phyloP scores from a whole-genome alignment of 2,797 vertebrate species.

The Coranthus polyacanthus region DNA sequence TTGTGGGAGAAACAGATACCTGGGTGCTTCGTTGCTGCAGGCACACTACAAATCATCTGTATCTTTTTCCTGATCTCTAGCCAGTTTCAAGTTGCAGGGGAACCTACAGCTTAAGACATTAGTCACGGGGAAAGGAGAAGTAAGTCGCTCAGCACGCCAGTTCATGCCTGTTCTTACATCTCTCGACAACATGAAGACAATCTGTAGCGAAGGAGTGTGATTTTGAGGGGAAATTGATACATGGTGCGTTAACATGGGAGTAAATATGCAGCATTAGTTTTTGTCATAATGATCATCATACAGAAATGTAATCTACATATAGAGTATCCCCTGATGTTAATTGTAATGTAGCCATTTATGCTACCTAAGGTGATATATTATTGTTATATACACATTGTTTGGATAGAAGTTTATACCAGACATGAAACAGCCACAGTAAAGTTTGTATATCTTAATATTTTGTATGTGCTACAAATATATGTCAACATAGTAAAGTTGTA shows the following conservation, averaged over 20 bases:
- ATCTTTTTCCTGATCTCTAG: constrained; percentile 70
- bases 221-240: constrained; percentile 44
- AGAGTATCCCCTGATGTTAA: no score
- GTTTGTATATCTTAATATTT: no score
- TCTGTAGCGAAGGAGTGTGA: constrained; percentile 36
- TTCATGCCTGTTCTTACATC: constrained; percentile 32
- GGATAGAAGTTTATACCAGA: no score
- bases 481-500: no score
- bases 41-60: constrained; percentile 68
- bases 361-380: no score
- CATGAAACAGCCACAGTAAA: no score
- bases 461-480: no score
- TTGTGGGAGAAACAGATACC: constrained; percentile 66
- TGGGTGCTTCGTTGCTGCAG: constrained; percentile 62
- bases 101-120: constrained; percentile 67
- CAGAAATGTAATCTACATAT: no score
- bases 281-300: constrained; percentile 3
- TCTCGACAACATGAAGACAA: constrained; percentile 31
- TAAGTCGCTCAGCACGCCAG: constrained; percentile 48
- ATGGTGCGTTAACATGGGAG: constrained; percentile 22
- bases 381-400: no score
- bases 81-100: constrained; percentile 66
- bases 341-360: no score
- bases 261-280: constrained; percentile 8
- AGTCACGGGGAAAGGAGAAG: constrained; percentile 61